phyloP scores from a whole-genome alignment of 2,113 vertebrate genomes.

The Heptranchias perlo region DNA sequence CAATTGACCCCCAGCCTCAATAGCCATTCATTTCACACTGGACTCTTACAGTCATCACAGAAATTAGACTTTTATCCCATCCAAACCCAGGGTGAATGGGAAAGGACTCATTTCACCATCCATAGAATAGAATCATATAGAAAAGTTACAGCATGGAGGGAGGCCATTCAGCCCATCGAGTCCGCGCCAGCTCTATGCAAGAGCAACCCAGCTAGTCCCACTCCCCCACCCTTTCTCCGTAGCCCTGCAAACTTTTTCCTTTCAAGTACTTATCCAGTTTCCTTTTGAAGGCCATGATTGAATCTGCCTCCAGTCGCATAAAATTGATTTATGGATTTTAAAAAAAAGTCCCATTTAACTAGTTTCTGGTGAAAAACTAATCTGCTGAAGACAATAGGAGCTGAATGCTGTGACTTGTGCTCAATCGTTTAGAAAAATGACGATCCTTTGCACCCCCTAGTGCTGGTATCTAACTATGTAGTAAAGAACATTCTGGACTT shows the following conservation, averaged over 20 bases:
- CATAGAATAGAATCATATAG: too few relatives aligned
- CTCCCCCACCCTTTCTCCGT: too few relatives aligned
- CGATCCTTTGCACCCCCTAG: slow-evolving; percentile 4
- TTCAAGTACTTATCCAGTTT: too few relatives aligned
- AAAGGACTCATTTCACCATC: neutral
- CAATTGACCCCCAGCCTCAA: too few relatives aligned
- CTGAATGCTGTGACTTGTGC: neutral
- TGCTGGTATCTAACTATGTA: neutral
- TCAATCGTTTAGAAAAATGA: neutral
- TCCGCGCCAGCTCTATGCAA: too few relatives aligned
- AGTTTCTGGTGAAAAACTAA: neutral
- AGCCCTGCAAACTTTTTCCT: too few relatives aligned
- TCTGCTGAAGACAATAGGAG: neutral
- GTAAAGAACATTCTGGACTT: neutral
- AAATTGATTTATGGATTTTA: neutral
- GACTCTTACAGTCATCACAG: neutral
- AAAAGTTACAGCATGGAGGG: too few relatives aligned
- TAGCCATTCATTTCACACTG: neutral
- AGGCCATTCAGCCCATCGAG: too few relatives aligned
- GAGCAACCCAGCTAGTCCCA: too few relatives aligned
- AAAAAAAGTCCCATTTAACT: neutral
- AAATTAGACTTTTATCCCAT: neutral
- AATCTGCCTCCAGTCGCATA: neutral
- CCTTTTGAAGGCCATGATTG: too few relatives aligned
- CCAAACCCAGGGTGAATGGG: neutral